Base-by-base conservation (phyloP, 2,888 invertebrate genomes). In the Lasioglossum calceatum region DNA sequence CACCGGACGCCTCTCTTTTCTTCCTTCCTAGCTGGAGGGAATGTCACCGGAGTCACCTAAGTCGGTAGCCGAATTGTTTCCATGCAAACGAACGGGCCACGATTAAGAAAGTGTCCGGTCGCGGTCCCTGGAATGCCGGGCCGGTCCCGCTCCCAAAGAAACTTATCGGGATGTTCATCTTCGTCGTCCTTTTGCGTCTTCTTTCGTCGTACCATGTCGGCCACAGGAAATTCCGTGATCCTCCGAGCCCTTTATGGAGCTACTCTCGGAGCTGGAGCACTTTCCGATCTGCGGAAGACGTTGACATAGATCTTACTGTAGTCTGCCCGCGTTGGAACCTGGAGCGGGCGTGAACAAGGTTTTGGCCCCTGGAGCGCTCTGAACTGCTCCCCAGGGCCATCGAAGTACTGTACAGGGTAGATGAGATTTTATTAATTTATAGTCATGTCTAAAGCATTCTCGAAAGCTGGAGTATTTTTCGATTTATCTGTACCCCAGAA, bases 21-120 rank as follows among this genome's bases (percentile, higher is more conserved):
- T 78, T 82, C 84, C 70, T 61, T 85, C 78, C 73, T 89, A 84
- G 91, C 87, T 79, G 84, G 82, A 79, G 88, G 83, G 91, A 91
- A 91, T 91, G 91, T 91, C 91, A 87, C 87, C 80, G 85, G 87
- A 91, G 89, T 89, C 91, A 91, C 90, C 90, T 91, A 91, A 91
- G 91, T 91, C 89, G 91, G 91, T 91, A 91, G 91, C 91, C 87
- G 90, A 91, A 91, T 91, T 91, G 92, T 91, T 91, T 91, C 85
- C 91, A 91, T 91, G 92, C 91, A 91, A 92, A 91, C 90, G 91
- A 91, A 91, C 92, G 84, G 88, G 82, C 89, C 88, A 72, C 91
- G 91, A 91, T 91, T 91, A 91, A 91, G 91, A 89, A 91, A 91
- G 91, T 91, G 91, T 91, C 91, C 90, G 87, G 78, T 54, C 85